A percentile compares a stretch with the other conserved stretches of the same genome.
Conservation (phyloP, 2,888 invertebrate species). For the Cerastoderma edule region DNA sequence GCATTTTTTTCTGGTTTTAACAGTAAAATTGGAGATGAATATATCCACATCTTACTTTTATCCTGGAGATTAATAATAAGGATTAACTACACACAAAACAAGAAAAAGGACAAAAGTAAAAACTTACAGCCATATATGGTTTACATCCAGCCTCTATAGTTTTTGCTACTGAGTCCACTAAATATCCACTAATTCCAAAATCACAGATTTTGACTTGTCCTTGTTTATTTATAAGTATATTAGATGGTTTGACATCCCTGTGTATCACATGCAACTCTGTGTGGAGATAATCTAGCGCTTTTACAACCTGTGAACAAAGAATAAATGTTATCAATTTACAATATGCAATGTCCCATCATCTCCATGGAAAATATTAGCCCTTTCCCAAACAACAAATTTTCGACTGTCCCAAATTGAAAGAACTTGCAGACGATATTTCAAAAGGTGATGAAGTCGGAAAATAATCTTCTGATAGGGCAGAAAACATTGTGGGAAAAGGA, state of each 20-base stretch:
- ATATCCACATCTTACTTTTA: too few species aligned
- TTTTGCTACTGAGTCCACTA: constrained; percentile 98
- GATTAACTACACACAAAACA: neutral
- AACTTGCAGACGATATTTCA: too few species aligned
- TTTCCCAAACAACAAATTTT: too few species aligned
- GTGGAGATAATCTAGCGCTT: constrained; percentile 96
- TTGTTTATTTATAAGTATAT: constrained; percentile 95
- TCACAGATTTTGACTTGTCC: constrained; percentile 99
- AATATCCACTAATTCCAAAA: constrained; percentile 98
- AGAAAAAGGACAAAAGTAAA: neutral
- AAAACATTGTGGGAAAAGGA: too few species aligned
- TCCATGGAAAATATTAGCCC: too few species aligned
- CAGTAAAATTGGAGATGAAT: too few species aligned
- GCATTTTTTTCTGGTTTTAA: too few species aligned
- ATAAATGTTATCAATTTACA: neutral
- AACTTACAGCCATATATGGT: constrained; percentile 97
- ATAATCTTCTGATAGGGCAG: too few species aligned
- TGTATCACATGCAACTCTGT: constrained; percentile 96
- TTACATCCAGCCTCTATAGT: constrained; percentile 99
- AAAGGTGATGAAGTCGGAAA: too few species aligned
- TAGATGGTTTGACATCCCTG: constrained; percentile 98
- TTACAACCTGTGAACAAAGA: constrained; percentile 88
- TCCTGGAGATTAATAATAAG: too few species aligned
- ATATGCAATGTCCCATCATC: too few species aligned
- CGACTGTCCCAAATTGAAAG: too few species aligned